These are phyloP conservation scores for Drosophila ogumai DNA, from an alignment of 1,140 invertebrate genomes.

Conservation along the genomic window DNA sequence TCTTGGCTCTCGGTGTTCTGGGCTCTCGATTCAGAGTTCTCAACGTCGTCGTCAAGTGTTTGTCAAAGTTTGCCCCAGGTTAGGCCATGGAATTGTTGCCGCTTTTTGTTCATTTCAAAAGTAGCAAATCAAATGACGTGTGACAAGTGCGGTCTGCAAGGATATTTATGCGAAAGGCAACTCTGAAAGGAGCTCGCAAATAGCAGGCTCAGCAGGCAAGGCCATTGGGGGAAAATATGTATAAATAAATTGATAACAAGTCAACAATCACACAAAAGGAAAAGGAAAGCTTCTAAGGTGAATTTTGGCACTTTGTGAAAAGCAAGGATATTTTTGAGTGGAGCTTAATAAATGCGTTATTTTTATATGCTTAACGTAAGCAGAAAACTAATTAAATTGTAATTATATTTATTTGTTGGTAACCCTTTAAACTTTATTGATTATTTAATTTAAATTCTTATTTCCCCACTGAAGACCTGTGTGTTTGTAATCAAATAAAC, in stretches of 20 bases:
- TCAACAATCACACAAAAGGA: constrained; percentile 9
- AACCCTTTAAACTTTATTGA: too few species aligned
- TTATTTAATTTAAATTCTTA: not conserved
- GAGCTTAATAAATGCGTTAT: not conserved
- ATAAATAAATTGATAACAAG: constrained; percentile 46
- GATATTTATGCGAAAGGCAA: constrained; percentile 57
- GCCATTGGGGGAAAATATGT: constrained; percentile 10
- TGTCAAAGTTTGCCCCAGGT: constrained; percentile 76
- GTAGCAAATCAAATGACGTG: constrained; percentile 78
- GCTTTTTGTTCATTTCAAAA: constrained; percentile 60
- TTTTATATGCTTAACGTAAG: not conserved
- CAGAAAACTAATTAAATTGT: not conserved
- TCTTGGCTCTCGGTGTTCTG: constrained; percentile 21
- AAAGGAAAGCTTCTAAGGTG: not conserved
- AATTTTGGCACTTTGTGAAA: not conserved
- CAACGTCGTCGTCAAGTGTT: constrained; percentile 66
- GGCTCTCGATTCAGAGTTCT: constrained; percentile 36
- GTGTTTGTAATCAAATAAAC: not conserved
- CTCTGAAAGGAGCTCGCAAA: constrained; percentile 22
- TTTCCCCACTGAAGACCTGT: fast-evolving
- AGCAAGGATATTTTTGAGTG: not conserved
- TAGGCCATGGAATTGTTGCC: constrained; percentile 54
- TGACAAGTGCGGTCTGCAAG: constrained; percentile 67
- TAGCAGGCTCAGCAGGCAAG: constrained; percentile 31
- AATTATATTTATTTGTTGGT: too few species aligned